Conservation (phyloP, 2,113 vertebrate species). For the Nesospiza acunhae region DNA sequence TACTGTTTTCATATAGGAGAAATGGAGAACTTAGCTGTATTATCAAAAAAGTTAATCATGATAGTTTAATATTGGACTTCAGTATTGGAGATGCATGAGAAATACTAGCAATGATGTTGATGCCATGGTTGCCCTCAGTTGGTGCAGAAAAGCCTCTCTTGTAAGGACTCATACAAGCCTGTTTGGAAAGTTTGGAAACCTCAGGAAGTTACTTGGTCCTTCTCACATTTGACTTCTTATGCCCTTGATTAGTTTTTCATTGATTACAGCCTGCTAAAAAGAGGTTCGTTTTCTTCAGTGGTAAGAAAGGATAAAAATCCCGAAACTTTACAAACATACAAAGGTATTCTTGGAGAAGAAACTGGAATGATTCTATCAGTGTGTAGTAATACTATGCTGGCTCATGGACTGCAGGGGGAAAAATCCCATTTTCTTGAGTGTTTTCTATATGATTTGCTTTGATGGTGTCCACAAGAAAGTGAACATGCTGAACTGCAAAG, state of each 20-base stretch:
- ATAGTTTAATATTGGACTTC: neutral
- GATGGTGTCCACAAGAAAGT: neutral
- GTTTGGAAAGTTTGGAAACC: neutral
- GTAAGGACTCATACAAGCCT: neutral
- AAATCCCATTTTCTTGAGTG: neutral
- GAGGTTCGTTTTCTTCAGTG: neutral
- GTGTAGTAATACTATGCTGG: neutral
- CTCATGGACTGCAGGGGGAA: neutral
- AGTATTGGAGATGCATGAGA: fast-evolving
- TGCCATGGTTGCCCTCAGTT: neutral
- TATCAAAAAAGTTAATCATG: neutral
- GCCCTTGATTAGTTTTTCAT: neutral
- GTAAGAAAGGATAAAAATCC: neutral
- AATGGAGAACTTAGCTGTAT: neutral
- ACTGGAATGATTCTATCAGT: neutral
- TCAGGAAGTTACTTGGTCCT: neutral
- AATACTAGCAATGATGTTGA: neutral
- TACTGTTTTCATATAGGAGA: neutral
- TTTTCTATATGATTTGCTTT: neutral
- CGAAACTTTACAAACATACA: neutral
- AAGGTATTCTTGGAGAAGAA: neutral
- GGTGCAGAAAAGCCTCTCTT: neutral
- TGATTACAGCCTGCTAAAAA: neutral
- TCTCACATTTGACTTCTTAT: neutral
- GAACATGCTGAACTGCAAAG: neutral